Evolutionary conservation across 2,797 vertebrate genomes (phyloP).

Genomic region (Lutjanus campechanus): DNA sequence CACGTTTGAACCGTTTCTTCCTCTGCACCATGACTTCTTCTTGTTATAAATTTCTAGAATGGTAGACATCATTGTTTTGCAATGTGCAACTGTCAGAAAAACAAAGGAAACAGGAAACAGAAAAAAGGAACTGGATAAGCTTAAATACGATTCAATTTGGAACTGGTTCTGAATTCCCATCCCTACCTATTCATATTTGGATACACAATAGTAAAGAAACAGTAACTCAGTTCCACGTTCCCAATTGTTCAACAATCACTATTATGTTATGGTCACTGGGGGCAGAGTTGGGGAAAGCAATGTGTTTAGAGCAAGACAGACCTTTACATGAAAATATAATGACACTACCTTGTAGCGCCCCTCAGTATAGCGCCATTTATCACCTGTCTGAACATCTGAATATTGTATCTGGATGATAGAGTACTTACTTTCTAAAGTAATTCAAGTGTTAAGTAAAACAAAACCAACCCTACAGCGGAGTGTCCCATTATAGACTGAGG

Average conservation of each 20-base stretch:
- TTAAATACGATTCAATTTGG: no score
- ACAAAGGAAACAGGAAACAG: no score
- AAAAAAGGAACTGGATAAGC: no score
- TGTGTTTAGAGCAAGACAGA: not conserved
- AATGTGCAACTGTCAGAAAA: no score
- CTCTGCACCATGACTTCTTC: no score
- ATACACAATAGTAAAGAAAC: not conserved
- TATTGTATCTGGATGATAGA: not conserved
- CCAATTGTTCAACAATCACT: no score
- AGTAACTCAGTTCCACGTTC: not conserved
- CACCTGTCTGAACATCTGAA: slow-evolving; percentile 9
- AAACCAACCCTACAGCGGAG: slow-evolving; percentile 13
- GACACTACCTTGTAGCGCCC: not conserved
- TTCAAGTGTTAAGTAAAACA: slow-evolving; percentile 27
- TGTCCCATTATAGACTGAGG: slow-evolving; percentile 14
- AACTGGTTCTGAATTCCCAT: no score
- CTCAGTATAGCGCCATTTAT: not conserved
- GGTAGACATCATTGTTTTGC: no score
- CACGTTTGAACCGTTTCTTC: no score
- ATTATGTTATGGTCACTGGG: not conserved
- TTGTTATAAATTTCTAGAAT: no score
- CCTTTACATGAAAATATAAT: not conserved
- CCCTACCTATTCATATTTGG: no score
- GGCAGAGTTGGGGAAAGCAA: not conserved
- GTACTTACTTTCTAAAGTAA: slow-evolving; percentile 7